Evolutionary conservation across 2,113 vertebrate genomes (phyloP).

Genomic region (Siniperca knerii): DNA sequence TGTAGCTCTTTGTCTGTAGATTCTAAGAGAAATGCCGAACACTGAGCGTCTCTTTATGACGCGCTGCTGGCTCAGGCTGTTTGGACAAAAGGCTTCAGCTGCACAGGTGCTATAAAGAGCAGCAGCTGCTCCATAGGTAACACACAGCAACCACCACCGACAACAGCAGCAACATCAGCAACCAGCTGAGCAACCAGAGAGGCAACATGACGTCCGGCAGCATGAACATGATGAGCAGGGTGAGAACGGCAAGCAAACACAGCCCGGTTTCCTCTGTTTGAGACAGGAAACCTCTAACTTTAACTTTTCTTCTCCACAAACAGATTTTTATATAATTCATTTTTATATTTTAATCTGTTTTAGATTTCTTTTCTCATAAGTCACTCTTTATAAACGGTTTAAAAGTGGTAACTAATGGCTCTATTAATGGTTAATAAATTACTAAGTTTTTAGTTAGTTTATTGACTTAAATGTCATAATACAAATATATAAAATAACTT

Average conservation of each 20-base stretch:
- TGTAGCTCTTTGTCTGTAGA: slow-evolving; percentile 45
- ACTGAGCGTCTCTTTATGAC: slow-evolving; percentile 48
- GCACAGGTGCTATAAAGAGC: slow-evolving; percentile 69
- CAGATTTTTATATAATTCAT: too few species aligned
- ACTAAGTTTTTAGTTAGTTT: background rate
- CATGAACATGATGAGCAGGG: slow-evolving; percentile 66
- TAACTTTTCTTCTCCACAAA: too few species aligned
- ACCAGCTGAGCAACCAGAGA: slow-evolving; percentile 14
- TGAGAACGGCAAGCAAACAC: slow-evolving; percentile 16
- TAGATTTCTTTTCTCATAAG: too few species aligned
- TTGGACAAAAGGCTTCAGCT: slow-evolving; percentile 50
- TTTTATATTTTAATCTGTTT: too few species aligned
- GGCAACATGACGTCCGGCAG: slow-evolving; percentile 55
- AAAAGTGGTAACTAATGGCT: too few species aligned
- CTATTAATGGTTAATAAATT: background rate
- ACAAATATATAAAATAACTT: background rate
- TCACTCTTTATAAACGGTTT: too few species aligned
- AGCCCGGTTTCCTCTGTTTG: too few species aligned
- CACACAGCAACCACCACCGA: slow-evolving; percentile 1
- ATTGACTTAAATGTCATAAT: background rate
- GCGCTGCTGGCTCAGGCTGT: slow-evolving; percentile 52
- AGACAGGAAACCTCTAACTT: background rate
- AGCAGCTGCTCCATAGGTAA: slow-evolving; percentile 53
- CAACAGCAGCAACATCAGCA: slow-evolving; percentile 28
- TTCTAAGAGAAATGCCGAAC: slow-evolving; percentile 65